phyloP scores from a whole-genome alignment of 2,888 invertebrate genomes.

The Meiosimyza decipiens region DNA sequence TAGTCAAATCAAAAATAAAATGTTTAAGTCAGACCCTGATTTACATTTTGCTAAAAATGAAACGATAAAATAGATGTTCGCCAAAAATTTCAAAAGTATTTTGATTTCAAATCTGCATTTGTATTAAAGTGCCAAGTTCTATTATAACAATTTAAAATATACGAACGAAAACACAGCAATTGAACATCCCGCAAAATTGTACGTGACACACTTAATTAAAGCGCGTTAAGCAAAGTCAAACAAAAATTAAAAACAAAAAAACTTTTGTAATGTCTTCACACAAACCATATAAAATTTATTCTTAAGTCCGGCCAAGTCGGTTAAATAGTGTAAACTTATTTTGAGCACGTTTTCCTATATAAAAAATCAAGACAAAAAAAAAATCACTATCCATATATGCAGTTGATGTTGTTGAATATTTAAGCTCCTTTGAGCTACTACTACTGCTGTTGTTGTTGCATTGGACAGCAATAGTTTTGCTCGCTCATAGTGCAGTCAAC shows the following conservation, averaged over 20 bases:
- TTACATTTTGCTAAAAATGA: constrained; percentile 24
- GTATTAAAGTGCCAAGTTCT: constrained; percentile 24
- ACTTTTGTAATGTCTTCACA: not conserved
- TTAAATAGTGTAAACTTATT: constrained; percentile 34
- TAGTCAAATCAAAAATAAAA: constrained; percentile 42
- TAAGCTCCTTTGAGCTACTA: no score
- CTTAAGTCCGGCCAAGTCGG: constrained; percentile 24
- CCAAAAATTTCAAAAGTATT: constrained; percentile 42
- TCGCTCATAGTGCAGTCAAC: not conserved
- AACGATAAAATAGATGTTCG: constrained; percentile 42
- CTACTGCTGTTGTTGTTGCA: not conserved
- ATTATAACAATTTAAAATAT: constrained; percentile 25
- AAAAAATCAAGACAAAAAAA: not conserved
- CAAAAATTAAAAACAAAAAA: not conserved
- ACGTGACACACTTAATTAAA: no score
- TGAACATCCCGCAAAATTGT: no score
- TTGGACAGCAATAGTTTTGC: not conserved
- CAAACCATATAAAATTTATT: constrained; percentile 8
- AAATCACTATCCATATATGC: not conserved
- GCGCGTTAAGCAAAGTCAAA: no score
- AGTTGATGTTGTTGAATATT: not conserved
- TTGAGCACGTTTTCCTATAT: constrained; percentile 24
- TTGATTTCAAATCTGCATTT: no score
- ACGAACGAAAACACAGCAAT: no score
- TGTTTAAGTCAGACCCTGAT: no score